These are phyloP conservation scores for Pyrocoelia pectoralis DNA, from an alignment of 2,888 invertebrate genomes.

Conservation along the genomic window DNA sequence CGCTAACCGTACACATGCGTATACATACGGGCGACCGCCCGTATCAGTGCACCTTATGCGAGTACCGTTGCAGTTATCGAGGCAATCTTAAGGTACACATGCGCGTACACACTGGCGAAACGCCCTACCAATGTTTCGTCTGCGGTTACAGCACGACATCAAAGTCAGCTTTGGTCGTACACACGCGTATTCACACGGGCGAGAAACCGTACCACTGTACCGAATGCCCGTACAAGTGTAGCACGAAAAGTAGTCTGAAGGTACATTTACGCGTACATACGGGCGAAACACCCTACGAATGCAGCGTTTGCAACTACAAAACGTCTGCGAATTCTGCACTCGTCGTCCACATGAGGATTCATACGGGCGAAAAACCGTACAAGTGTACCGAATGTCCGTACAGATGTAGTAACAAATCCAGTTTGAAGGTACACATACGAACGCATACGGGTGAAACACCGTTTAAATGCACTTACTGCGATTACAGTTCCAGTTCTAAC, in stretches of 20 bases:
- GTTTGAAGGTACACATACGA: constrained; percentile 25
- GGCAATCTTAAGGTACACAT: constrained; percentile 29
- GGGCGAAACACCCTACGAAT: constrained; percentile 30
- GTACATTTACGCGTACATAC: constrained; percentile 30
- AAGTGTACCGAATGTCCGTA: constrained; percentile 29
- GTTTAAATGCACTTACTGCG: constrained; percentile 21
- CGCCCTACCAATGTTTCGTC: constrained; percentile 25
- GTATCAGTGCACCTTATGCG: constrained; percentile 23
- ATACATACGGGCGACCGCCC: constrained; percentile 31
- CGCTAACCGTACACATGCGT: constrained; percentile 23
- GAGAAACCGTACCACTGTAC: constrained; percentile 29
- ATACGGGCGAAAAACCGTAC: constrained; percentile 32
- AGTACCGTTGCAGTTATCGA: constrained; percentile 26
- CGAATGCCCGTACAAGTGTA: constrained; percentile 26
- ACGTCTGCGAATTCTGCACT: constrained; percentile 22
- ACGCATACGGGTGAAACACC: constrained; percentile 31
- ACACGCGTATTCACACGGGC: constrained; percentile 28
- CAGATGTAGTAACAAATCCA: constrained; percentile 24
- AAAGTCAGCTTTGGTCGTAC: constrained; percentile 25
- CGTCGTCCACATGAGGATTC: constrained; percentile 28
- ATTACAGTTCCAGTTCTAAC: constrained; percentile 22
- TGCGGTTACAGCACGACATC: constrained; percentile 27
- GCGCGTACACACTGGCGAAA: constrained; percentile 28
- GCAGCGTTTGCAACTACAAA: constrained; percentile 25
- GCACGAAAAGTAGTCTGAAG: constrained; percentile 27